Percentiles rank a stretch among this genome's conserved stretches.
Conservation (phyloP, 2,888 invertebrate species). For the Ectemnius continuus region DNA sequence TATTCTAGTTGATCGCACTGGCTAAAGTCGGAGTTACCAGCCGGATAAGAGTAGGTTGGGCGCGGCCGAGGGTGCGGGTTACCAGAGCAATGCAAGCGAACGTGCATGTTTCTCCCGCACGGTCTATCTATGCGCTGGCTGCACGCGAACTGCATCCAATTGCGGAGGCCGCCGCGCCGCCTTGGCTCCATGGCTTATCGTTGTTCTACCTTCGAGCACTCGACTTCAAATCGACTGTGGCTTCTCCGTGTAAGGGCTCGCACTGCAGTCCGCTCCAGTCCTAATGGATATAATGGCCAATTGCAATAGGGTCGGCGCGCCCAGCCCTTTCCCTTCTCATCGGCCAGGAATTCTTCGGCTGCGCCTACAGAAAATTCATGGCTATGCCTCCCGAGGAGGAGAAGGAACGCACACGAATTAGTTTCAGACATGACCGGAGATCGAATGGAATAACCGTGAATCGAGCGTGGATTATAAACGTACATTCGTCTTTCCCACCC, state of each 20-base stretch:
- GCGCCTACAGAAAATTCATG: constrained; percentile 37
- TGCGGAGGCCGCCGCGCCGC: not conserved
- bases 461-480: no score
- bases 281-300: constrained; percentile 57
- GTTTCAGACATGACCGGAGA: constrained; percentile 27
- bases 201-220: constrained; percentile 4
- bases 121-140: constrained; percentile 27
- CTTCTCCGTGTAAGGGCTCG: constrained; percentile 30
- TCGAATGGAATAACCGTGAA: no score
- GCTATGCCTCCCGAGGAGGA: constrained; percentile 12
- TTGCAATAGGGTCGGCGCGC: constrained; percentile 39
- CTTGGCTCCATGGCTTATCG: not conserved
- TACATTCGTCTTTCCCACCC: not conserved
- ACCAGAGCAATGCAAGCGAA: constrained; percentile 9
- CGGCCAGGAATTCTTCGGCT: constrained; percentile 24
- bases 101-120: constrained; percentile 28
- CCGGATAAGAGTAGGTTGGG: constrained; percentile 12
- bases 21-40: constrained; percentile 19
- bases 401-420: constrained; percentile 18
- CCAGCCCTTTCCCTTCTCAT: no score
- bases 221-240: constrained; percentile 25
- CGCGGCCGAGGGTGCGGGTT: not conserved
- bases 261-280: constrained; percentile 9
- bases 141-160: constrained; percentile 19
- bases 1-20: constrained; percentile 45